Conservation (phyloP, 1,140 invertebrate species). For the Proales similis region DNA sequence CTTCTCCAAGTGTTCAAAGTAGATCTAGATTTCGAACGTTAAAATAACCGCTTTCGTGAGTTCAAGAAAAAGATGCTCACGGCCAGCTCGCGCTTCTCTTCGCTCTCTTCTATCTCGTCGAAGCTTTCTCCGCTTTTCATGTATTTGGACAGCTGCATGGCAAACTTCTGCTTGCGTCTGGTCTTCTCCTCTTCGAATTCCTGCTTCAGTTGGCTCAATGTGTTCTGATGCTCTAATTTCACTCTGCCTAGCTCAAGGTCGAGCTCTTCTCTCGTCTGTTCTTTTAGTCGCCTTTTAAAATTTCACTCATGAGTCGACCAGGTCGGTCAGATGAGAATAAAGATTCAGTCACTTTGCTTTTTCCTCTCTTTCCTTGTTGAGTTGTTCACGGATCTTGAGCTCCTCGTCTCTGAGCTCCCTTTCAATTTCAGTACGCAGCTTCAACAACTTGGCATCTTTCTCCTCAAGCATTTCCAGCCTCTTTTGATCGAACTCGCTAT, state of each 20-base stretch:
- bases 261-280: not conserved
- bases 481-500: slow-evolving; percentile 17
- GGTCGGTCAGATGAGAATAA: no score
- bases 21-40: slow-evolving; percentile 6
- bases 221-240: slow-evolving; percentile 17
- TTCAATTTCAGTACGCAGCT: slow-evolving; percentile 22
- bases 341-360: no score
- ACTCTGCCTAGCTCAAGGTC: slow-evolving; percentile 2
- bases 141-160: slow-evolving; percentile 36
- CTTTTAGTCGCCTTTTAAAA: no score
- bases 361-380: slow-evolving; percentile 3
- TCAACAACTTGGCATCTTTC: slow-evolving; percentile 13
- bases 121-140: slow-evolving; percentile 37
- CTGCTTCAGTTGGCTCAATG: slow-evolving; percentile 16
- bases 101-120: slow-evolving; percentile 33
- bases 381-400: not conserved
- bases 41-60: not conserved
- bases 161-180: slow-evolving; percentile 25
- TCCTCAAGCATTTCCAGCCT: slow-evolving; percentile 24
- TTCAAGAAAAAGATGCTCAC: not conserved
- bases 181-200: slow-evolving; percentile 30
- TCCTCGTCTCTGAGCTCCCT: not conserved
- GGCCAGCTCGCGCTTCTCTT: slow-evolving; percentile 27
- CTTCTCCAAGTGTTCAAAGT: slow-evolving; percentile 36
- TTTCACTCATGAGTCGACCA: no score